These are phyloP conservation scores for Stylophora pistillata DNA, from an alignment of 64 coral and sea anemone genomes.

Conservation along the genomic window DNA sequence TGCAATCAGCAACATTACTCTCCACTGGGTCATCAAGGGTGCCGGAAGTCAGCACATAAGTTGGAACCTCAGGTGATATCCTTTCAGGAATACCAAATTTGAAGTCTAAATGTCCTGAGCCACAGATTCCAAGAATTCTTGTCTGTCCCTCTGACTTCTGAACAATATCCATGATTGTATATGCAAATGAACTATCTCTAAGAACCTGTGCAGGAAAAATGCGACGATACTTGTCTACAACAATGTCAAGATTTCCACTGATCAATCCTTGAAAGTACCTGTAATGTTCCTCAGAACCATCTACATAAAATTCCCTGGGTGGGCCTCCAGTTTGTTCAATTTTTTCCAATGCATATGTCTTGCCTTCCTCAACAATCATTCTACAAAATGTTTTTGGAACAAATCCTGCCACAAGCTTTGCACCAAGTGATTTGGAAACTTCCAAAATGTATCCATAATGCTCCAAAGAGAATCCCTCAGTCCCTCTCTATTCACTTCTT, in stretches of 20 bases:
- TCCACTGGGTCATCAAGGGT: constrained; percentile 62
- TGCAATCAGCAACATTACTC: constrained; percentile 70
- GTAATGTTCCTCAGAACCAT: constrained; percentile 86
- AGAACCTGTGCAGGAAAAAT: constrained; percentile 84
- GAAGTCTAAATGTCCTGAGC: constrained; percentile 81
- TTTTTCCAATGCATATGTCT: constrained; percentile 47
- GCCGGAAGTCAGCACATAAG: constrained; percentile 66
- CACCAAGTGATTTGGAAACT: constrained; percentile 60
- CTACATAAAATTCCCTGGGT: constrained; percentile 54
- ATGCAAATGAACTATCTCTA: constrained; percentile 84
- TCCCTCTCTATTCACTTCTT: constrained; percentile 56
- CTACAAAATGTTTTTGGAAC: constrained; percentile 71
- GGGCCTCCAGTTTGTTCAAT: constrained; percentile 41
- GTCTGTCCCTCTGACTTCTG: constrained; percentile 37
- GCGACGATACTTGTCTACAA: constrained; percentile 72
- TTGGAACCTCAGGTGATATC: constrained; percentile 52
- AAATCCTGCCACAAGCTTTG: constrained; percentile 77
- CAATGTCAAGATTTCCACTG: constrained; percentile 68
- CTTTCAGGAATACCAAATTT: constrained; percentile 81
- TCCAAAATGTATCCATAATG: constrained; percentile 80
- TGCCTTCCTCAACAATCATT: constrained; percentile 55
- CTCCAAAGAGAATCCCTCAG: constrained; percentile 60
- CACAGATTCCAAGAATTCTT: constrained; percentile 74
- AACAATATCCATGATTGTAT: constrained; percentile 58
- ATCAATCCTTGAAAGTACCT: constrained; percentile 83